Evolutionary conservation across 2,888 invertebrate genomes (phyloP), one percentile per base, ranked within the genome.

Genomic region (Drosophila mimica): DNA sequence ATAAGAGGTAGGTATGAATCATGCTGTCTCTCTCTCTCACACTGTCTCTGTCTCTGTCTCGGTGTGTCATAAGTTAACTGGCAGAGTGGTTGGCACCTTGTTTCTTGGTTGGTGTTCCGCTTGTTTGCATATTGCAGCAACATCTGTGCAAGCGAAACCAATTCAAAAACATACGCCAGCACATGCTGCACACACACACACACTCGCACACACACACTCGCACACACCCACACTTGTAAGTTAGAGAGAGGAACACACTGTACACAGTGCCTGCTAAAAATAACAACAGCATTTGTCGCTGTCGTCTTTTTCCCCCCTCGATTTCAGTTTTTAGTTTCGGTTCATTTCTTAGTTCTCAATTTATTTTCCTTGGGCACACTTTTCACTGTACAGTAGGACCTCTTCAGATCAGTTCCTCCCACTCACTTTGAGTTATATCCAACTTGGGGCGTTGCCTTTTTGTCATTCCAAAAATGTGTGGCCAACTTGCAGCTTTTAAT

Each of bases 61-160:
- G 4, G n/a, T n/a, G 34, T 31, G 9, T 53, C 56, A 34, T 59
- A 46, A 65, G 53, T n/a, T 30, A 34, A 58, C 54, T 49, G 30
- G 40, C 75, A 53, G 70, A 57, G 57, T 72, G 71, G 57, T 53
- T 74, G 80, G 72, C 73, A 85, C 88, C 83, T 85, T 82, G 76
- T 70, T 51, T 70, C 57, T 64, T 61, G 71, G 60, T 46, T 76
- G 82, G 49, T 79, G 82, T 85, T 80, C 69, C 70, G 81, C 83
- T 80, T 85, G 83, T 84, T 85, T 84, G 88, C 88, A 84, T 88
- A 83, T 88, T 84, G 84, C 88, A 84, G 84, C 88, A 84, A 88
- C 84, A 84, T 84, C 84, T 84, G 84, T 84, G 83, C 81, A 88
- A 84, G 88, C 83, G 78, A 78, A 78, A 85, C 83, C 84, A 80